phyloP scores from a whole-genome alignment of 2,888 invertebrate genomes.

The Heliconius hortense region DNA sequence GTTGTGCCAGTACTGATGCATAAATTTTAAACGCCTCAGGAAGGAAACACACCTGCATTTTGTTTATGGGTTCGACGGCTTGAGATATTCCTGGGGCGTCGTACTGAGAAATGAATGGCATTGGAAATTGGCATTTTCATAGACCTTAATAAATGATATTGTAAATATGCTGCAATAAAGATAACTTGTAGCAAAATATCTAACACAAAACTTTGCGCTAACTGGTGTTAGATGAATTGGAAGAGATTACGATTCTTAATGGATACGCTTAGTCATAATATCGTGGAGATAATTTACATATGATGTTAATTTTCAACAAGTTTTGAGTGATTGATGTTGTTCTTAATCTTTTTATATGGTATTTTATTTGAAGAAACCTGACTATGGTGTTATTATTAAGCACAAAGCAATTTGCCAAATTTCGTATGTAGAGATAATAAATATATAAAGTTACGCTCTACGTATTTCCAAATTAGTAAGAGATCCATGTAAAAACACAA shows the following conservation, averaged over 20 bases:
- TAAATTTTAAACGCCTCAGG: slow-evolving; percentile 37
- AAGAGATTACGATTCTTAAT: not conserved
- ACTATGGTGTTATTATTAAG: not conserved
- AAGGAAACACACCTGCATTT: slow-evolving; percentile 37
- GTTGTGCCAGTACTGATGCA: slow-evolving; percentile 1
- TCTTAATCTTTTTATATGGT: not conserved
- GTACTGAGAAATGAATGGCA: slow-evolving; percentile 35
- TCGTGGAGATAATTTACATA: not conserved
- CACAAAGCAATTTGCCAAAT: too few relatives aligned
- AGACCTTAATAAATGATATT: slow-evolving; percentile 40
- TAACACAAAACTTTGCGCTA: slow-evolving; percentile 11
- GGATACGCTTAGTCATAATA: not conserved
- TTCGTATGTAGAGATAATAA: too few relatives aligned
- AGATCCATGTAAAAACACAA: too few relatives aligned
- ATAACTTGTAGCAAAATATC: slow-evolving; percentile 30
- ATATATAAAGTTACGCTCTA: too few relatives aligned
- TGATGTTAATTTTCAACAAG: not conserved
- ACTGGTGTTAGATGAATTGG: slow-evolving; percentile 18
- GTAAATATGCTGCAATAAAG: slow-evolving; percentile 37
- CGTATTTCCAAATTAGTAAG: too few relatives aligned
- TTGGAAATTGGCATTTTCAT: slow-evolving; percentile 33
- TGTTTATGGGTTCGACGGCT: slow-evolving; percentile 40
- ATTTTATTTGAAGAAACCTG: not conserved
- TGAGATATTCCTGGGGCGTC: slow-evolving; percentile 42
- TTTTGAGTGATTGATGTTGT: not conserved